phyloP scores from a whole-genome alignment of 2,797 vertebrate genomes.

The Psittacula derbiana region DNA sequence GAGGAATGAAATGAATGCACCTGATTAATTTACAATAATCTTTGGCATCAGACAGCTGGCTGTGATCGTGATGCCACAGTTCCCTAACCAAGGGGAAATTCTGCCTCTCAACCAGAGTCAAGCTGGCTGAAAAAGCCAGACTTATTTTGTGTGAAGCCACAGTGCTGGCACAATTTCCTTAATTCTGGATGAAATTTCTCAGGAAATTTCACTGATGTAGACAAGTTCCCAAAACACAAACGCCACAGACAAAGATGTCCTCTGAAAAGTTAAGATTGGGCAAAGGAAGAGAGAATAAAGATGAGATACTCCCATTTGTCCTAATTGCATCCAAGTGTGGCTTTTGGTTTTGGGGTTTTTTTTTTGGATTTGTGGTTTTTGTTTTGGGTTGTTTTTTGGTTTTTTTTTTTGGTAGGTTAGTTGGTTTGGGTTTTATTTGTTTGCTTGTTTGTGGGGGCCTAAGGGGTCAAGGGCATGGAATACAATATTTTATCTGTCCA shows the following conservation, averaged over 20 bases:
- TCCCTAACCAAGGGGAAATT: not conserved
- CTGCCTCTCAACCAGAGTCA: not conserved
- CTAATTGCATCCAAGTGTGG: not conserved
- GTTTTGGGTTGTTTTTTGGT: not conserved
- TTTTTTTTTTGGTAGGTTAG: not conserved
- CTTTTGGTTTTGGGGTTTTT: not conserved
- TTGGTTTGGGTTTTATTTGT: not conserved
- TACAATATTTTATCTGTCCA: not conserved
- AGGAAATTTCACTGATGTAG: not conserved
- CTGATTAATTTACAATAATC: not conserved
- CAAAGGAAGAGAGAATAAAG: not conserved
- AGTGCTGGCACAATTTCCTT: not conserved
- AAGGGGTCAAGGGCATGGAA: not conserved
- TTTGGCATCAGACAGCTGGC: not conserved
- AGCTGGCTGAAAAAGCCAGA: not conserved
- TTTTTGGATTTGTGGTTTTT: not conserved
- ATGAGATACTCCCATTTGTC: not conserved
- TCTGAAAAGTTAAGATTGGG: not conserved
- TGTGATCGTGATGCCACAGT: not conserved
- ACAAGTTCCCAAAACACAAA: not conserved
- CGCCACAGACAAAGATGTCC: not conserved
- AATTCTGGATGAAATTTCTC: not conserved
- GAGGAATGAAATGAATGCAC: not conserved
- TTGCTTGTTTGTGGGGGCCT: not conserved
- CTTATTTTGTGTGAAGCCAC: not conserved